A percentile compares a stretch with the other conserved stretches of the same genome.
Conservation (phyloP, 2,113 vertebrate species). For the Danio rerio region DNA sequence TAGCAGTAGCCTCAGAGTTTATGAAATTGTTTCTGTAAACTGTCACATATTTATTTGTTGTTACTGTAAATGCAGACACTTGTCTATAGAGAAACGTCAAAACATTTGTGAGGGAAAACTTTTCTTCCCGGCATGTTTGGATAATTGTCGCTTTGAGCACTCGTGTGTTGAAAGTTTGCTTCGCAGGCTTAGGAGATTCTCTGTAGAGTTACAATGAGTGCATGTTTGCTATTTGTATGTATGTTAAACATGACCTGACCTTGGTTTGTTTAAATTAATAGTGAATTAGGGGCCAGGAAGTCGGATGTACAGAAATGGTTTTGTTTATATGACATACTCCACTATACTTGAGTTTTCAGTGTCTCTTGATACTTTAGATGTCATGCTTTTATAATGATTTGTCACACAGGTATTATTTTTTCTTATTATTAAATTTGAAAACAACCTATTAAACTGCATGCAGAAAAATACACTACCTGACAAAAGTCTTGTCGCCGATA, state of each 20-base stretch:
- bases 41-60: conserved; percentile 21
- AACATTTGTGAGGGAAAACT: conserved; percentile 17
- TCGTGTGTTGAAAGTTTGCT: conserved; percentile 25
- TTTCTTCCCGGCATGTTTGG: conserved; percentile 33
- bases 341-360: neutral
- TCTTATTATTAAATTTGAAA: too few species aligned
- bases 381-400: too few species aligned
- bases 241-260: conserved; percentile 5
- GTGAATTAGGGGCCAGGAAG: neutral
- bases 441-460: too few species aligned
- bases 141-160: conserved; percentile 1
- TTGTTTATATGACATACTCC: conserved; percentile 14
- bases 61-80: conserved; percentile 30
- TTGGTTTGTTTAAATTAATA: neutral
- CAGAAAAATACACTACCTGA: too few species aligned
- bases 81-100: conserved; percentile 21
- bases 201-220: conserved; percentile 13
- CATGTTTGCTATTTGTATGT: conserved; percentile 17
- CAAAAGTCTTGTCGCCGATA: too few species aligned
- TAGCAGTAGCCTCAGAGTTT: conserved; percentile 32
- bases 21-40: conserved; percentile 24
- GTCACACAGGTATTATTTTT: too few species aligned
- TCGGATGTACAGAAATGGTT: neutral
- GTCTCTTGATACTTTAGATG: too few species aligned
- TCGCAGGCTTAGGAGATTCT: neutral